Evolutionary conservation across 2,113 vertebrate species (phyloP), one percentile per base, ranked within the genome.

Genomic region (Ramphastos sulfuratus): DNA sequence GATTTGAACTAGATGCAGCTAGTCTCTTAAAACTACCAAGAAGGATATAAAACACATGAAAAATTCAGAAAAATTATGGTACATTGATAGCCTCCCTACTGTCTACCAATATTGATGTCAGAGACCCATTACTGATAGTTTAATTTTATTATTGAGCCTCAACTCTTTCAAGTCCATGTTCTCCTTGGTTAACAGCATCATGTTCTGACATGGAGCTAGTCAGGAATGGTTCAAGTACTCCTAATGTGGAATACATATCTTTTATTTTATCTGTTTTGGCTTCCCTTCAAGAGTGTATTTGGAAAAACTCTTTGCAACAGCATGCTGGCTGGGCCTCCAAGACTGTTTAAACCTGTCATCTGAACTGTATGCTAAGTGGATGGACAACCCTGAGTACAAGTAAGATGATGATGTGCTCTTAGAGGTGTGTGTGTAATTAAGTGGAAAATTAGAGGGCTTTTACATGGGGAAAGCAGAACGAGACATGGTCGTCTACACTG

Each of bases 331-430:
- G 91, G 97, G 97, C 56, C 92, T 98, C 48, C 97, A 97, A 33
- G 97, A 98, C 52, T 98, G 98, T 93, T 95, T 98, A 77, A 93
- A 97, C n/a, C 81, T 98, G 37, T 97, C 98, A 44, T 95, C 93
- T 88, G 96, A 97, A 72, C 90, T 98, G 25, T 98, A 97, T 89
- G 64, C 78, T 66, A 97, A 96, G 35, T 98, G 98, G 98, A 97
- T 97, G 96, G 89, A 94, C 23, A 73, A 96, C 33, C 91, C 95
- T 67, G 83, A 97, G 37, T 63, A 92, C 93, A 94, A 92, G 98
- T 98, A 97, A 98, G 98, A 94, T 16, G 5, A 23, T 66, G n/a
- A 30, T 59, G 12, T 66, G 30, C 60, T 74, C 33, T 56, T 60
- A 23, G 33, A 83, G 13, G 25, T 78, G 85, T 72, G 23, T 76